Base-by-base conservation (phyloP, 2,113 vertebrate genomes). In the Pyrgilauda ruficollis region DNA sequence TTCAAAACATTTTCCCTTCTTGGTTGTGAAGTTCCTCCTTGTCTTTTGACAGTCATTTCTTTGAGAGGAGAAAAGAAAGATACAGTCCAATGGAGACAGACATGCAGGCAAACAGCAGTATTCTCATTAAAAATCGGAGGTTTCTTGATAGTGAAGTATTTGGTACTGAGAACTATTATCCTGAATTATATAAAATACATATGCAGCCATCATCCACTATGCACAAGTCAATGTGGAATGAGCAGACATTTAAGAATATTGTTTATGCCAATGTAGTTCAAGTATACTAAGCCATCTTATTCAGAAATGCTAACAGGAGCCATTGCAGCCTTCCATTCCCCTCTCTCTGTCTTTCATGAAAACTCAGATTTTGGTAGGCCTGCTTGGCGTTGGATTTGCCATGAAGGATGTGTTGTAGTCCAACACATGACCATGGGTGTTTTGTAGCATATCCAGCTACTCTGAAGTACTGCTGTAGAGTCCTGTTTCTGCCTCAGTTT, bases 341-440 rank as follows among this genome's bases (percentile, higher is more conserved):
- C 31, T 67, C 37, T 33, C 17, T 55, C 35, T 85, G 31, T 74
- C 24, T 55, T 89, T 49, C 26, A 24, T 4, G 14, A 53, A 26
- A 31, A 23, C 16, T 46, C 69, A 28, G 14, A 27, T 74, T 50
- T 73, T 53, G 7, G 4, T 77, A 5, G 11, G 37, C 46, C 41
- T 43, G 7, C 20, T 39, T 64, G 28, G 21, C 69, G 14, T 18
- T 59, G 18, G 21, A 53, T 68, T 73, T 58, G 14, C 17, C 19
- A 9, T 12, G 23, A 39, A 59, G 15, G 3, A 44, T 55, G 5
- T 53, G 24, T 33, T 0, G 0, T 63, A n/a, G 31, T 26, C n/a
- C 15, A 15, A 30, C 33, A 59, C 8, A 13, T 23, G 49, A 69
- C 39, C 7, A 9, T 7, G 7, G 5, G 24, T 20, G 1, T 39